Evolutionary conservation across 2,797 vertebrate species (phyloP).

Genomic region (Setipinna tenuifilis): DNA sequence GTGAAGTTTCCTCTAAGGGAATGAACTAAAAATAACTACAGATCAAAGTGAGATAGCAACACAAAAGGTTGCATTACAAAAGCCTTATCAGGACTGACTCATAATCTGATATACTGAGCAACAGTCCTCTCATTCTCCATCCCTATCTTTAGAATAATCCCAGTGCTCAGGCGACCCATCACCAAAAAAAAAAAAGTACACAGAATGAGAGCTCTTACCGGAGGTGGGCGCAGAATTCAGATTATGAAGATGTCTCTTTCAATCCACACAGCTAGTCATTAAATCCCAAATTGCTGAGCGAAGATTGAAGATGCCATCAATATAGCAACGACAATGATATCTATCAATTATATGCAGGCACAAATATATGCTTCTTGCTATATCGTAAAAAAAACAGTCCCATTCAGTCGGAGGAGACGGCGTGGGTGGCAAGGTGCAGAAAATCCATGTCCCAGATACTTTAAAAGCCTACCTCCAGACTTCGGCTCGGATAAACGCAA

Average conservation of each 20-base stretch:
- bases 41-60: slow-evolving; percentile 65
- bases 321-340: slow-evolving; percentile 58
- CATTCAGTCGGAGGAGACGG: background rate
- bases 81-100: slow-evolving; percentile 5
- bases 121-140: background rate
- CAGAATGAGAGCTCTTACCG: slow-evolving; percentile 66
- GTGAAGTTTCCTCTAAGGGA: slow-evolving; percentile 61
- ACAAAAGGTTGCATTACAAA: slow-evolving; percentile 44
- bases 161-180: background rate
- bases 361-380: slow-evolving; percentile 56
- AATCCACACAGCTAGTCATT: slow-evolving; percentile 71
- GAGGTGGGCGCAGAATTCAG: slow-evolving; percentile 54
- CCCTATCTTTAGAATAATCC: slow-evolving; percentile 8
- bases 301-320: slow-evolving; percentile 70
- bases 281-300: slow-evolving; percentile 77
- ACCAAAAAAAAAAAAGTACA: background rate
- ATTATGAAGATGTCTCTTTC: slow-evolving; percentile 67
- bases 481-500: slow-evolving; percentile 61
- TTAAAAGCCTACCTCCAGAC: slow-evolving; percentile 67
- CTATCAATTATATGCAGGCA: background rate
- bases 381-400: slow-evolving; percentile 22
- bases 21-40: slow-evolving; percentile 59
- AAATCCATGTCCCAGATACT: slow-evolving; percentile 71
- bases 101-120: slow-evolving; percentile 26
- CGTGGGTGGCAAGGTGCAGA: slow-evolving; percentile 43